Conservation (phyloP, 2,888 invertebrate genomes). For the Drosophila mulleri region DNA sequence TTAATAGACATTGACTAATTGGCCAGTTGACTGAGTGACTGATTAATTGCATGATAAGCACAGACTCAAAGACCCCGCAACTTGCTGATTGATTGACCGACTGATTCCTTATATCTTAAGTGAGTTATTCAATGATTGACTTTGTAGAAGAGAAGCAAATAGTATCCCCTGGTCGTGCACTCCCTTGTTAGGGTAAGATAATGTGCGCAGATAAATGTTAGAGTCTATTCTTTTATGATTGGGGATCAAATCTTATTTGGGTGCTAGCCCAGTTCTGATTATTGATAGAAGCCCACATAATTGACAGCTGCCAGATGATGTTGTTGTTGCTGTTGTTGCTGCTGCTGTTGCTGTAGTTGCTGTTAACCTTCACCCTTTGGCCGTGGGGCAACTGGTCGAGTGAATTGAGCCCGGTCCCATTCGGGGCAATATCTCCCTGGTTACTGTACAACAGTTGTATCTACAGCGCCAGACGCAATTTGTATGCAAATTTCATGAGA, state of each 20-base stretch:
- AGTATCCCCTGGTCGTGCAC: neutral
- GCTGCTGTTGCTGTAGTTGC: slow-evolving; percentile 30
- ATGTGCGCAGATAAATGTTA: slow-evolving; percentile 13
- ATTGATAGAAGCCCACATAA: slow-evolving; percentile 61
- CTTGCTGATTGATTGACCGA: too few species aligned
- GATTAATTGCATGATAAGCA: too few species aligned
- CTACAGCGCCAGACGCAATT: slow-evolving; percentile 80
- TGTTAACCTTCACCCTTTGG: slow-evolving; percentile 54
- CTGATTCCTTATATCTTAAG: neutral
- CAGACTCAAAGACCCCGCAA: too few species aligned
- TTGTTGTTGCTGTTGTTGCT: slow-evolving; percentile 22
- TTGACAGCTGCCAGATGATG: slow-evolving; percentile 65
- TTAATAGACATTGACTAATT: too few species aligned
- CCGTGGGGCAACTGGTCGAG: slow-evolving; percentile 3
- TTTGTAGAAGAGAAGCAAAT: neutral
- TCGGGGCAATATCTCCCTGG: slow-evolving; percentile 17
- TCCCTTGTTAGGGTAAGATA: neutral
- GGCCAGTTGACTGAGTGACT: neutral
- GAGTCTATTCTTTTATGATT: slow-evolving; percentile 30
- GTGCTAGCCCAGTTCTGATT: slow-evolving; percentile 45
- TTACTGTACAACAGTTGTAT: slow-evolving; percentile 44
- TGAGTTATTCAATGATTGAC: neutral
- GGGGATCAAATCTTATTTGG: slow-evolving; percentile 21
- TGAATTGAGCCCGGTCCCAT: slow-evolving; percentile 19
- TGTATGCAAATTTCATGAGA: slow-evolving; percentile 84